phyloP scores from a whole-genome alignment of 2,797 vertebrate species.

The Xenops minutus region DNA sequence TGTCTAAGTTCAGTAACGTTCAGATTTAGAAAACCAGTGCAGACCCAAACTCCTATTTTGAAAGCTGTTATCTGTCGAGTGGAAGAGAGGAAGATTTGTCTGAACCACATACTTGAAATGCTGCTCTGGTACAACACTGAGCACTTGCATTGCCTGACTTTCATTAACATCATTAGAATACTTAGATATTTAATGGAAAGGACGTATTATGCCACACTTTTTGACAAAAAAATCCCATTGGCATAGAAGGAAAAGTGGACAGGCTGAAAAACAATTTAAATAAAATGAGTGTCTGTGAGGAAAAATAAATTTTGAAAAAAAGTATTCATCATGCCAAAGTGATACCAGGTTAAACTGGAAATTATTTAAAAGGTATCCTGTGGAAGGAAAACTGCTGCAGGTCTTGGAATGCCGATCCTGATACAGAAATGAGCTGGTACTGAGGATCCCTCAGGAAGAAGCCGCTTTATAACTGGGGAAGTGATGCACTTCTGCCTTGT shows the following conservation, averaged over 20 bases:
- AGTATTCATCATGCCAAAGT: neutral
- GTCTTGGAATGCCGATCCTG: neutral
- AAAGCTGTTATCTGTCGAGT: neutral
- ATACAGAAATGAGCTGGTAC: neutral
- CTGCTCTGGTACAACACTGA: neutral
- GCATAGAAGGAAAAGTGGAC: neutral
- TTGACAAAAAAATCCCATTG: neutral
- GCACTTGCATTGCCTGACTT: neutral
- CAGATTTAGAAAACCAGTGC: neutral
- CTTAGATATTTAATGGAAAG: neutral
- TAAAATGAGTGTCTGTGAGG: neutral
- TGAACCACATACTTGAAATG: neutral
- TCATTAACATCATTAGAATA: neutral
- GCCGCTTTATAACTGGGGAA: neutral
- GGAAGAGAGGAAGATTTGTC: neutral
- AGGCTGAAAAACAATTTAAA: neutral
- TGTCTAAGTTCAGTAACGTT: neutral
- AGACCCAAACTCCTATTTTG: neutral
- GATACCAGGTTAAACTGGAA: neutral
- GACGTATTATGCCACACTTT: neutral
- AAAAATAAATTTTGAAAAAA: neutral
- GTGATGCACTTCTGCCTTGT: neutral
- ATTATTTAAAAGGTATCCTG: neutral
- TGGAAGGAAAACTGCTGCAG: neutral
- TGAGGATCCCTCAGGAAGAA: neutral